A percentile compares a stretch with the other conserved stretches of the same genome.
Conservation (phyloP, 2,113 vertebrate genomes). For the Cyrtonyx montezumae region DNA sequence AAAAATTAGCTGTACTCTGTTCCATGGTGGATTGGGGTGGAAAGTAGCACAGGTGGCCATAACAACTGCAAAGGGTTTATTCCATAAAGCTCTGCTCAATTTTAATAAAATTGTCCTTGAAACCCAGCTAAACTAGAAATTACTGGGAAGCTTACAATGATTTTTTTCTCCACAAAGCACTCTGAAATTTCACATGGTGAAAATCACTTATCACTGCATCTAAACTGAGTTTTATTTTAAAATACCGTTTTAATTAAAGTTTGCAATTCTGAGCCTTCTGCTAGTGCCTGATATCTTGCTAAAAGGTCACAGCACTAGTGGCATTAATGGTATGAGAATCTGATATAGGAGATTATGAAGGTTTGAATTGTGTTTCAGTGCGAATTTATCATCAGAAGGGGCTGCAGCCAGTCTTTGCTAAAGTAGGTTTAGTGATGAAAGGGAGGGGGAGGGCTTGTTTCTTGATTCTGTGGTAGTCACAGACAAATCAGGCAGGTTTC, state of each 20-base stretch:
- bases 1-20: slow-evolving; percentile 37
- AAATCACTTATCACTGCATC: slow-evolving; percentile 47
- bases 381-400: neutral
- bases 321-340: slow-evolving; percentile 33
- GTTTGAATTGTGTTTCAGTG: neutral
- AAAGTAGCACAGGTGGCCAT: slow-evolving; percentile 55
- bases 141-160: slow-evolving; percentile 47
- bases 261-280: slow-evolving; percentile 42
- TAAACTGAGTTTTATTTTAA: slow-evolving; percentile 56
- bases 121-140: slow-evolving; percentile 43
- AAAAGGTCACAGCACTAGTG: slow-evolving; percentile 57
- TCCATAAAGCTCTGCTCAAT: slow-evolving; percentile 45
- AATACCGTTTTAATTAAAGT: slow-evolving; percentile 70
- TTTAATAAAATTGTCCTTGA: slow-evolving; percentile 71
- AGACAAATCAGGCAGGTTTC: neutral
- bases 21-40: neutral
- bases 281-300: slow-evolving; percentile 46
- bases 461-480: neutral
- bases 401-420: neutral
- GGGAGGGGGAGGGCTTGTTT: fast-evolving
- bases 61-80: slow-evolving; percentile 54
- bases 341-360: slow-evolving; percentile 37
- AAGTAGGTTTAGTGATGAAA: neutral
- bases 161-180: slow-evolving; percentile 14
- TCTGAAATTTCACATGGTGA: slow-evolving; percentile 32